Base-by-base conservation (phyloP, 2,797 vertebrate genomes). In the Tympanoctomys barrerae region DNA sequence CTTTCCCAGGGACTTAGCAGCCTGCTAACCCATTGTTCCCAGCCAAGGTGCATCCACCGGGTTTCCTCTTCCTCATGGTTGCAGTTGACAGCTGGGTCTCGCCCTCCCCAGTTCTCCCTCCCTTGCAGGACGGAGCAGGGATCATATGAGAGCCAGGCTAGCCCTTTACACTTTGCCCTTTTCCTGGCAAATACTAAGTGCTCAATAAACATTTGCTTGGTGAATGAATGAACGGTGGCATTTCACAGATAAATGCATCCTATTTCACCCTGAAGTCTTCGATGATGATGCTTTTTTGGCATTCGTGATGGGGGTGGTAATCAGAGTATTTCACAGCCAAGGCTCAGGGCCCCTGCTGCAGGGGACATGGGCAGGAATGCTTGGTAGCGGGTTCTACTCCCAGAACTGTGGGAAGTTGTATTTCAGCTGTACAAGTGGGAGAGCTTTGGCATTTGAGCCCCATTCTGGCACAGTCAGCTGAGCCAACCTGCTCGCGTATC, bases 191-290 rank as follows among this genome's bases (percentile, higher is more conserved):
- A 62, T 31, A 87, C 28, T 81, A 85, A 39, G 16, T 95, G 80
- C 57, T 95, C 90, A 73, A 21, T 78, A 93, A 90, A 81, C 49
- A 81, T 87, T 89, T 94, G 66, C 31, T 70, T 86, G 39, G 54
- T n/a, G 73, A 82, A 24, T 84, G 80, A 80, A 49, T 18, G 2
- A 68, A 21, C 39, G 12, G 57, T 87, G 57, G 22, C 39, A 68
- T 87, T 88, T 92, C 36, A 91, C 73, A 95, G 88, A 70, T 62
- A 52, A 92, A 36, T n/a, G 31, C 66, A 59, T 62, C 79, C 54
- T 24, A 13, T 39, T 77, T 81, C 64, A 57, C 13, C 61, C 78
- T 39, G 59, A 26, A 71, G 33, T 90, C 95, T 90, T 81, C 68
- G n/a, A 14, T 46, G 10, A 77, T 57, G 46, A 61, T 68, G 26